Base-by-base conservation (phyloP, 2,888 invertebrate species). In the Drosophila colorata region DNA sequence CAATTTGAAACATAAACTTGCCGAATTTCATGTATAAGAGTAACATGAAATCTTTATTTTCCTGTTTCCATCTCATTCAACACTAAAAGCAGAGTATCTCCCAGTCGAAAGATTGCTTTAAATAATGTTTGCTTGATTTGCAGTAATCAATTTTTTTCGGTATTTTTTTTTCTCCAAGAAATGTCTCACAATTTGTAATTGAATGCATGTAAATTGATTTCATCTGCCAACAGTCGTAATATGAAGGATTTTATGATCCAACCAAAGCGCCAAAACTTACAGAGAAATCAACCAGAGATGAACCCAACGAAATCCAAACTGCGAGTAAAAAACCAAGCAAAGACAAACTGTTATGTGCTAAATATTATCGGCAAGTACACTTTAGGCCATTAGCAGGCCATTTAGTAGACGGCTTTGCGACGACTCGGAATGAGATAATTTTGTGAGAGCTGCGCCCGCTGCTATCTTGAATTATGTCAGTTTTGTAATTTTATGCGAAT, bases 381-480 rank as follows among this genome's bases (percentile, higher is more conserved):
- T 89, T 84, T 87, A 86, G 78, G 74, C 81, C 85, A 90, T 90
- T 90, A 90, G 83, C 86, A 87, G 85, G 74, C 90, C 88, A 86
- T 87, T 89, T 85, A 84, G 70, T 52, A 40, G 76, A 66, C 60
- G 53, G 51, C 69, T 47, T 64, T 59, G 38, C 64, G 57, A 67
- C 73, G 69, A 74, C 70, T 43, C 40, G 59, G 49, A 78, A 78
- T 66, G 80, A 79, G 89, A 88, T 87, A 77, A 86, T 87, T 85
- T 68, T 75, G 63, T 60, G 69, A 64, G 69, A 74, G 83, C 55
- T 70, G 58, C 41, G 58, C 64, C 64, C 69, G 69, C 65, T 71
- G 69, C 80, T 90, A 90, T 90, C 91, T 88, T 88, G 88, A 91
- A 90, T 90, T 89, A 90, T 90, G 90, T 88, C 90, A 90, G 87